Base-by-base conservation (phyloP, 2,888 invertebrate species). In the Heteromyza rotundicornis region DNA sequence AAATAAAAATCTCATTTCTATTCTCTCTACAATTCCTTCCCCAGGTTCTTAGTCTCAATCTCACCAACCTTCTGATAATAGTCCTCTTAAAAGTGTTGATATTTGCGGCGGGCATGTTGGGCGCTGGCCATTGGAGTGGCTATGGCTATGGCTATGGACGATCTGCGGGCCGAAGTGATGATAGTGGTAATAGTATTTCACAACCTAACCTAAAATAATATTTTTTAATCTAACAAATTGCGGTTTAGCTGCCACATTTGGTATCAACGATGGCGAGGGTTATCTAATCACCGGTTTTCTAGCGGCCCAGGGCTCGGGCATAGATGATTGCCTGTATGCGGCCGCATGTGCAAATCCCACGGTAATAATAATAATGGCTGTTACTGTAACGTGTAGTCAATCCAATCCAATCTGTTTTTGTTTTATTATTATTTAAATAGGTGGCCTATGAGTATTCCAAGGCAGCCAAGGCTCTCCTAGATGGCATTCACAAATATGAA, bases 21-120 rank as follows among this genome's bases (percentile, higher is more conserved):
- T 32, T 12, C 32, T 32, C 32, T 19, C 14, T n/a, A 40, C 3
- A 40, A 40, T 40, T n/a, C 3, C n/a, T 14, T 40, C 10, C 10
- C 1, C 60, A 79, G 79, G 80, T 81, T 47, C 73, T 94, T 51
- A 94, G 93, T 72, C 83, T 94, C 57, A 94, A 94, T 83, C 82
- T 94, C 61, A 92, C 93, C 0, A 94, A 94, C 80, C 82, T 94
- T 65, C 85, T 94, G 52, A 89, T 94, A 64, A 85, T 94, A 60
- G 85, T 94, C 55, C 87, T 95, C 27, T 84, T 95, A 64, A 94
- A 94, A 83, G 92, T 92, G 0, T 84, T 94, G 7, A 91, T 94
- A 64, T 88, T 93, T 71, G 92, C 92, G 0, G 92, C 92, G 12
- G 92, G 92, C 0, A 88, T 92, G 73, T 85, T 91, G 72, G 92